Percentiles rank a stretch among this genome's conserved stretches.
Conservation (phyloP, 2,797 vertebrate species). For the Mus spretus region DNA sequence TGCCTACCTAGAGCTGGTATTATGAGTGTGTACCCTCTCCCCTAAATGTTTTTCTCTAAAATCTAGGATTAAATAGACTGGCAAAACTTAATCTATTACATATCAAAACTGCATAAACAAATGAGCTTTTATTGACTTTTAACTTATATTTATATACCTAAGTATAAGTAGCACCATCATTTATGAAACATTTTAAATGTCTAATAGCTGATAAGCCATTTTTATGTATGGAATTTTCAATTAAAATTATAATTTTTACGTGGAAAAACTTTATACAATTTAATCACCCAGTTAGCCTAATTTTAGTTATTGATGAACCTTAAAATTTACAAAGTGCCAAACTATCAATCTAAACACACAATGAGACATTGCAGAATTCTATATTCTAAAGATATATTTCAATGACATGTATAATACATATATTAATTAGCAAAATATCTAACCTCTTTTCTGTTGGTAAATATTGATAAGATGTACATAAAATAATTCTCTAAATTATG, state of each 20-base stretch:
- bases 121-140: background rate
- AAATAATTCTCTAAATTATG: conserved; percentile 57
- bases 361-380: background rate
- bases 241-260: conserved; percentile 25
- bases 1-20: background rate
- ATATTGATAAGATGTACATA: background rate
- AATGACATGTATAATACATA: background rate
- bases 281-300: background rate
- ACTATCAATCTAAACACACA: background rate
- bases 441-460: background rate
- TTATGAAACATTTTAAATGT: background rate
- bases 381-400: background rate
- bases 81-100: background rate
- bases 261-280: background rate
- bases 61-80: background rate
- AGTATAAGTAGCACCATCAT: background rate
- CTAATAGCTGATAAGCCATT: background rate
- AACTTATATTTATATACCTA: background rate
- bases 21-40: too few species aligned
- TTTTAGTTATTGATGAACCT: background rate
- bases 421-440: background rate
- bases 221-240: background rate
- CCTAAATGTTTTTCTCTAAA: background rate
- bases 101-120: background rate
- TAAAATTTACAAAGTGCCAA: background rate